A percentile compares a stretch with the other conserved stretches of the same genome.
Evolutionary conservation across 2,797 vertebrate species (phyloP).

Genomic region (Cyprinella venusta): DNA sequence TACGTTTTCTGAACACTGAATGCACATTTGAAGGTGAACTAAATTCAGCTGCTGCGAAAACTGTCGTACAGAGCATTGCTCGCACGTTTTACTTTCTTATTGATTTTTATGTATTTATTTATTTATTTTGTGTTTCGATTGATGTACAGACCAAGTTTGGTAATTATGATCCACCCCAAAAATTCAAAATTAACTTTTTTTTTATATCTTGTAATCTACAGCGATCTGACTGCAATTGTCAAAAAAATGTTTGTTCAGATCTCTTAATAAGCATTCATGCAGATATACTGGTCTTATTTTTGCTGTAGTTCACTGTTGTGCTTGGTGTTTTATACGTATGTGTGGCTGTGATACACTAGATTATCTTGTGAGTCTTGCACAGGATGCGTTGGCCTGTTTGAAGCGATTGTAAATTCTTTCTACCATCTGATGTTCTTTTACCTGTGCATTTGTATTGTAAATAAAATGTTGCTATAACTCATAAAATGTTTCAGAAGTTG

Average conservation of each 20-base stretch:
- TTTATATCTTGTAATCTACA: background rate
- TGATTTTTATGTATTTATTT: slow-evolving; percentile 57
- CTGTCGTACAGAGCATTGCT: slow-evolving; percentile 5
- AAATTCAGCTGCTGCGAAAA: slow-evolving; percentile 11
- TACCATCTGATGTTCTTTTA: slow-evolving; percentile 45
- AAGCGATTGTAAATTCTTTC: slow-evolving; percentile 26
- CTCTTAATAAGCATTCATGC: slow-evolving; percentile 6
- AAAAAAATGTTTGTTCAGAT: background rate
- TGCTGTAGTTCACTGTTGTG: slow-evolving; percentile 28
- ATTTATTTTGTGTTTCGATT: slow-evolving; percentile 50
- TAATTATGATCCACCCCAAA: slow-evolving; percentile 25
- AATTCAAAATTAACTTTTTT: background rate
- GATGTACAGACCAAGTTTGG: slow-evolving; percentile 51
- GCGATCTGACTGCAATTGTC: background rate
- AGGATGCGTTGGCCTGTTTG: slow-evolving; percentile 32
- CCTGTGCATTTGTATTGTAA: slow-evolving; percentile 52
- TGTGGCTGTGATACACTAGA: slow-evolving; percentile 28
- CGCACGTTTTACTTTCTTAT: slow-evolving; percentile 12
- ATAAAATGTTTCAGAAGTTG: slow-evolving; percentile 18
- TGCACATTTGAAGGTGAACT: slow-evolving; percentile 2
- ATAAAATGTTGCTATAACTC: slow-evolving; percentile 47
- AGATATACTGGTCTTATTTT: slow-evolving; percentile 20
- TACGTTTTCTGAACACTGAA: background rate
- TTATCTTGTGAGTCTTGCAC: slow-evolving; percentile 29
- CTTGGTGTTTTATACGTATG: slow-evolving; percentile 28